These are phyloP conservation scores for Tinea trinotella DNA, from an alignment of 2,888 invertebrate species.

Conservation along the genomic window DNA sequence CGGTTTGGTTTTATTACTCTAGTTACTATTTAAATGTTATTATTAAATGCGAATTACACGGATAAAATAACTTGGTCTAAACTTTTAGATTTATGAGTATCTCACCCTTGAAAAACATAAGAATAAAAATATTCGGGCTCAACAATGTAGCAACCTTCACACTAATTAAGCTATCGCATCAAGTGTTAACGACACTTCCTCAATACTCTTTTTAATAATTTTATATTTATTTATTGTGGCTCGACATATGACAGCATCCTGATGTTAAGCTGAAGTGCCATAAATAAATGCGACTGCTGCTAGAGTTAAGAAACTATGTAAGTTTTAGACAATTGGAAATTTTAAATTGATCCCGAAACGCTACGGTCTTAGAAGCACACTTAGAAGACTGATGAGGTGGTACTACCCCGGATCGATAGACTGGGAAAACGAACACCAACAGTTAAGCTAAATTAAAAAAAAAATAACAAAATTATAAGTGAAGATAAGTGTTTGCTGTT, in stretches of 20 bases:
- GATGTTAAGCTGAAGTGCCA: no score
- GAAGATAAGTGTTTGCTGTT: not conserved
- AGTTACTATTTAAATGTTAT: not conserved
- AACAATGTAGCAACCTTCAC: slow-evolving; percentile 36
- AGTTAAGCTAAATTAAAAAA: no score
- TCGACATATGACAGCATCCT: not conserved
- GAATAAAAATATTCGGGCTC: slow-evolving; percentile 1
- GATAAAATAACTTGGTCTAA: not conserved
- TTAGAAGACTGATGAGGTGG: no score
- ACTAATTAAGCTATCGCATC: slow-evolving; percentile 28
- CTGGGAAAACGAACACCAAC: no score
- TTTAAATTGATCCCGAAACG: no score
- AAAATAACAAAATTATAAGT: not conserved
- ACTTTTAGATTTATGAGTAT: slow-evolving; percentile 30
- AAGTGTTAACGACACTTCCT: slow-evolving; percentile 18
- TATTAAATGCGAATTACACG: slow-evolving; percentile 3
- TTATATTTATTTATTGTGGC: not conserved
- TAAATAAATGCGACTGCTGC: no score
- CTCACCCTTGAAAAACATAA: slow-evolving; percentile 43
- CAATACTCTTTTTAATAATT: not conserved
- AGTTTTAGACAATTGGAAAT: no score
- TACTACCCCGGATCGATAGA: no score
- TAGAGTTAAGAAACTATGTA: no score
- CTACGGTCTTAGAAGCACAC: no score
- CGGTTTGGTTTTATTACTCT: not conserved